Conservation (phyloP, 2,888 invertebrate species). For the Pristionchus exspectatus region DNA sequence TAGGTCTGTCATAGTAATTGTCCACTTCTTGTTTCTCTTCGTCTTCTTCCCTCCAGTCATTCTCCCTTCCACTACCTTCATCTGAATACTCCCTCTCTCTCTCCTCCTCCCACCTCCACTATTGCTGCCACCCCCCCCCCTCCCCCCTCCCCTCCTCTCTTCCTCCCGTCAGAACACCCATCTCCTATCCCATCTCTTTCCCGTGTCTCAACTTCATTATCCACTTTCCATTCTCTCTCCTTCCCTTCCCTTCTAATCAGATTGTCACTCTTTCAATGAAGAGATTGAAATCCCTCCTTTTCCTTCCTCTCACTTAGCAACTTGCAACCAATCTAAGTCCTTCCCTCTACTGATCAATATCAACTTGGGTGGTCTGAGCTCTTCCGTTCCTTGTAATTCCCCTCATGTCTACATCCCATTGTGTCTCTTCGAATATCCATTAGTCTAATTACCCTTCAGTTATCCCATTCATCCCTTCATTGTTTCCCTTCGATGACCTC, state of each 20-base stretch:
- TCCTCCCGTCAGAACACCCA: constrained; percentile 26
- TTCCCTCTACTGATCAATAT: neutral
- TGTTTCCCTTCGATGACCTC: neutral
- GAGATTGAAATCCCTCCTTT: neutral
- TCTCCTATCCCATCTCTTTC: neutral
- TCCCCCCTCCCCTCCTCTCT: neutral
- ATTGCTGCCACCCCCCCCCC: constrained; percentile 1
- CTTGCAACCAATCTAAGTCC: neutral
- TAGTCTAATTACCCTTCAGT: neutral
- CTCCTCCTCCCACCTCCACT: neutral
- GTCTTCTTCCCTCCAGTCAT: neutral
- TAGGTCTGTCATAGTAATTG: constrained; percentile 22
- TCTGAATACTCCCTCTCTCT: neutral
- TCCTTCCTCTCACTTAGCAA: neutral
- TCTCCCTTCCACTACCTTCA: constrained; percentile 45
- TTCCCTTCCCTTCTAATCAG: constrained; percentile 30
- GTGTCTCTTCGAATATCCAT: constrained; percentile 28
- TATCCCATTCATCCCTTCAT: neutral
- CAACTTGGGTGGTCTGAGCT: neutral
- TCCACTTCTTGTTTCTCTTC: constrained; percentile 10
- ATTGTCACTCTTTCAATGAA: constrained; percentile 46
- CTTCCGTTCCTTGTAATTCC: neutral
- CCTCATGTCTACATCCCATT: neutral
- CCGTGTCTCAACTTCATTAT: constrained; percentile 32
- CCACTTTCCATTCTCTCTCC: constrained; percentile 40